phyloP scores from a whole-genome alignment of 2,888 invertebrate genomes.

The Ceratothoa steindachneri region DNA sequence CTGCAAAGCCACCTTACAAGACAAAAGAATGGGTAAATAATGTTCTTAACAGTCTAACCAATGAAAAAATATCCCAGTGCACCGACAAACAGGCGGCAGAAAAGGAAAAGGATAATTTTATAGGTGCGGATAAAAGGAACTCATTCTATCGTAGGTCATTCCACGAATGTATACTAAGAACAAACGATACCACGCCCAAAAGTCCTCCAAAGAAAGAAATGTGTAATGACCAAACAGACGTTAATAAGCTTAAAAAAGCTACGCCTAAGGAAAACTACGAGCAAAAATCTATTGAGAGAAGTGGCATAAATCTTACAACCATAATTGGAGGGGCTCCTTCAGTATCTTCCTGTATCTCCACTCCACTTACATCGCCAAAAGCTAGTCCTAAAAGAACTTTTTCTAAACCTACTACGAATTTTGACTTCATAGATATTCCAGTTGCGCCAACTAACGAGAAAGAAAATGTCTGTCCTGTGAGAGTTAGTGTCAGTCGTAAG shows the following conservation, averaged over 20 bases:
- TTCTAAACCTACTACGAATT: background rate
- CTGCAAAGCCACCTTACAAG: background rate
- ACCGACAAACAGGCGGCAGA: too few species aligned
- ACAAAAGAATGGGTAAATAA: slow-evolving; percentile 34
- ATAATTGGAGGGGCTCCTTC: slow-evolving; percentile 38
- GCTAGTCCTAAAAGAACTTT: slow-evolving; percentile 25
- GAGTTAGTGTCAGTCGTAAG: background rate
- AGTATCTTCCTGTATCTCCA: slow-evolving; percentile 30
- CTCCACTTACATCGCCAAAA: slow-evolving; percentile 37
- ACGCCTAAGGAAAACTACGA: background rate
- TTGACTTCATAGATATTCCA: too few species aligned
- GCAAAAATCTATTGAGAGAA: slow-evolving; percentile 9
- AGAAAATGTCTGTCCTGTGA: background rate
- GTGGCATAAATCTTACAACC: slow-evolving; percentile 36
- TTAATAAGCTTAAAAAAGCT: background rate
- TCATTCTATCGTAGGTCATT: background rate
- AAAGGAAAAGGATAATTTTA: background rate
- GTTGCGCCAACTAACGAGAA: background rate
- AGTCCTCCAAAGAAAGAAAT: background rate
- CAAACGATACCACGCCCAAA: background rate
- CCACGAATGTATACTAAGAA: slow-evolving; percentile 1
- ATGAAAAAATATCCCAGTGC: too few species aligned
- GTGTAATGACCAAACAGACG: background rate
- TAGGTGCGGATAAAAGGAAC: background rate
- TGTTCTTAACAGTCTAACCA: slow-evolving; percentile 27